Evolutionary conservation across 2,113 vertebrate species (phyloP).

Genomic region (Alosa alosa): DNA sequence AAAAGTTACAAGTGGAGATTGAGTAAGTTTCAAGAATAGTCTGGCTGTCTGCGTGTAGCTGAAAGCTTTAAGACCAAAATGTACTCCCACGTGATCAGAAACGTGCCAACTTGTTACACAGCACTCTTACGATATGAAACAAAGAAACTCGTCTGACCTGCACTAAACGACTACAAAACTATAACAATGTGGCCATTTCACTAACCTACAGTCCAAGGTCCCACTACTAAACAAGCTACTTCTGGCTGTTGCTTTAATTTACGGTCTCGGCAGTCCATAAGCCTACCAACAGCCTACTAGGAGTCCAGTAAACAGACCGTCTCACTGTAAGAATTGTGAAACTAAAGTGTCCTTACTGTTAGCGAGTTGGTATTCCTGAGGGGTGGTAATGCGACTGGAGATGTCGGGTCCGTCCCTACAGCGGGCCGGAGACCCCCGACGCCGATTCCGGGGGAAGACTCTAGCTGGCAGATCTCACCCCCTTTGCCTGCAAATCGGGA

Average conservation of each 20-base stretch:
- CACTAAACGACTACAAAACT: not conserved
- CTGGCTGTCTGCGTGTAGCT: not conserved
- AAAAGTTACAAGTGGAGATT: not conserved
- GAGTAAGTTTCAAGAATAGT: not conserved
- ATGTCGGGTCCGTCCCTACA: slow-evolving; percentile 76
- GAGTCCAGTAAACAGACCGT: not conserved
- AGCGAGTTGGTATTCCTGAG: slow-evolving; percentile 78
- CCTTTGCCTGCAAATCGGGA: slow-evolving; percentile 67
- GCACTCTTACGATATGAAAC: slow-evolving; percentile 21
- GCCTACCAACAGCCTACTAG: not conserved
- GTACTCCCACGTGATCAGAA: slow-evolving; percentile 18
- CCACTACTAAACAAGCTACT: not conserved
- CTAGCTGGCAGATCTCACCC: slow-evolving; percentile 74
- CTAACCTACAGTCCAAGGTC: not conserved
- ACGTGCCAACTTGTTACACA: slow-evolving; percentile 22
- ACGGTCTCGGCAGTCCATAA: not conserved
- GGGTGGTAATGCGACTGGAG: slow-evolving; percentile 78
- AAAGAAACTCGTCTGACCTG: slow-evolving; percentile 1
- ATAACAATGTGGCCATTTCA: not conserved
- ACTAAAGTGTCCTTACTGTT: slow-evolving; percentile 61
- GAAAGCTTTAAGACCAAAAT: not conserved
- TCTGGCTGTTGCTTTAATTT: not conserved
- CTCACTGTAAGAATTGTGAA: not conserved
- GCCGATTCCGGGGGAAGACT: slow-evolving; percentile 69
- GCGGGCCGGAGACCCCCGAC: slow-evolving; percentile 71